Base-by-base conservation (phyloP, 2,888 invertebrate genomes). In the Tridacna crocea region DNA sequence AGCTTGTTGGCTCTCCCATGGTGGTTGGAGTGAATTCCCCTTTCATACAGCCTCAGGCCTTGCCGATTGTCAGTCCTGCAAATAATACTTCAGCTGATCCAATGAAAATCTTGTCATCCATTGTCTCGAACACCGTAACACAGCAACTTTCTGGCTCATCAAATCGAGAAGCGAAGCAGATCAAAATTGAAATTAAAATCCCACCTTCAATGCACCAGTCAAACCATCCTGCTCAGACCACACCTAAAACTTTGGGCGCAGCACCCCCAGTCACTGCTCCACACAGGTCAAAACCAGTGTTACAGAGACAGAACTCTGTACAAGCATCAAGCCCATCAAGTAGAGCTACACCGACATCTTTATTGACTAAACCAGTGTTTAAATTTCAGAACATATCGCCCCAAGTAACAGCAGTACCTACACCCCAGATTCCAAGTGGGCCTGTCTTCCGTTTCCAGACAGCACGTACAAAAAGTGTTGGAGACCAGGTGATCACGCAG, bases 121-220 rank as follows among this genome's bases (percentile, higher is more conserved):
- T 84, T 55, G 84, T 84, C 17, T 81, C 84, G 24, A 79, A 84
- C 22, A 84, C 84, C 15, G 81, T 84, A 10, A 74, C 74, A 17
- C 79, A 79, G 46, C 79, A 80, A 63, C 75, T 73, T 13, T 51
- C 78, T 0, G 26, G 22, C 6, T 27, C 73, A 36, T 26, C 74
- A 22, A 73, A 79, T 36, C 79, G 80, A 24, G 86, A 90, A 72
- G 91, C 83, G 19, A 87, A 90, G 76, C 91, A 92, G 80, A 90
- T 91, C 24, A 91, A 90, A 75, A 91, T 92, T 48, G 89, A 92
- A 81, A 89, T 92, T 27, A 88, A 90, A 77, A 81, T 92, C 24
- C 83, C 81, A 17, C 85, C 83, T 27, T 76, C 76, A n/a, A 26
- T 72, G 46, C 36, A 58, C 0, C 83, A 75, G 19, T 13, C 48